Evolutionary conservation across 2,797 vertebrate species (phyloP), one percentile per base, ranked within the genome.

Genomic region (Paramormyrops hopkinsi): DNA sequence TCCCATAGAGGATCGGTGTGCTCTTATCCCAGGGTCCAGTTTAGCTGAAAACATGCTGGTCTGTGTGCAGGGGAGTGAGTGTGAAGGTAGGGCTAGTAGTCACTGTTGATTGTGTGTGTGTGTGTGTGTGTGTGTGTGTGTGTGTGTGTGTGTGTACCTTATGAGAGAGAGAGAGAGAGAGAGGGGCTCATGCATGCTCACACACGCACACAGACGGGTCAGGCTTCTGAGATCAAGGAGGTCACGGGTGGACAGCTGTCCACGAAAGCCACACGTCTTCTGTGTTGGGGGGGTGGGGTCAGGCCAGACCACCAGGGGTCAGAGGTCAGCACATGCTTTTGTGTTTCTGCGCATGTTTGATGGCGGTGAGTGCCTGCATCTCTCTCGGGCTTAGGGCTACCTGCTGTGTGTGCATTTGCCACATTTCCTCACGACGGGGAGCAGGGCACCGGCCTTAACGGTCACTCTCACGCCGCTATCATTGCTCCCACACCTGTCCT

Each of bases 281-380:
- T 88, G 65, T 90, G 92, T 91, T 73, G 9, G 62, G 56, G 59
- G 25, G 56, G 56, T 22, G 65, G 19, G 50, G 33, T 29, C 59
- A 88, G 50, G 89, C 73, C 87, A 88, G 79, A 79, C 89, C 89
- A 85, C 87, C 37, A 88, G 88, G 92, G 92, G 91, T 94, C 91
- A 94, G 89, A 93, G 91, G 91, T 95, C 92, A 91, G 85, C 41
- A 59, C 85, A 37, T 76, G 90, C 73, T 50, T 90, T 91, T 91
- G 89, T 88, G 88, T 89, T 91, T 92, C 89, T 91, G 91, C 93
- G 92, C 79, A 88, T 93, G 93, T 90, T 91, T 91, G 37, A 9
- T 0, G 2, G 4, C 82, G 4, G 4, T 33, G 41, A n/a, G 3
- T 46, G 44, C 19, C 19, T 50, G 19, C 79, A 14, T 48, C 22